A percentile compares a stretch with the other conserved stretches of the same genome.
These are phyloP conservation scores for Trachelipus rathkii DNA, from an alignment of 1,140 invertebrate genomes.

Conservation along the genomic window DNA sequence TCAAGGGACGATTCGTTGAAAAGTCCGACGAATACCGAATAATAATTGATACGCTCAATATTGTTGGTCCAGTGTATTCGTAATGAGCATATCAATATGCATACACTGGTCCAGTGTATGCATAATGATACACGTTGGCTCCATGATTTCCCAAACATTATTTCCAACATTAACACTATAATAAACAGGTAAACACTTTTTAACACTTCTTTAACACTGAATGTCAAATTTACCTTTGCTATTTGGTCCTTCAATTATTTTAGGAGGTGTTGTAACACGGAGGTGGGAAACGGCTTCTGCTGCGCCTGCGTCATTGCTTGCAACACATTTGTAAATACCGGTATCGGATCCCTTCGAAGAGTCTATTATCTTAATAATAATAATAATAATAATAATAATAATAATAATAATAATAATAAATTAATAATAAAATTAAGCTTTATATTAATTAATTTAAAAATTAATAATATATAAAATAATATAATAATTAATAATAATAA, in stretches of 20 bases:
- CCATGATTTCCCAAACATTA: no score
- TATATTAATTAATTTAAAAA: no score
- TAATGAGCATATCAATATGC: no score
- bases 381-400: not conserved
- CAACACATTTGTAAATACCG: constrained; percentile 4
- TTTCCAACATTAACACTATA: no score
- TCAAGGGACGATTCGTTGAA: no score
- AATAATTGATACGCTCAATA: no score
- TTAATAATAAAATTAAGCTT: not conserved
- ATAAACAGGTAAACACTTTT: not conserved
- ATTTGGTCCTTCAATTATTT: not conserved
- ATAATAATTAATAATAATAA: no score
- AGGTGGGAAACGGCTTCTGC: not conserved
- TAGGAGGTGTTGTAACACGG: not conserved
- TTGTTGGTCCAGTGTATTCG: no score
- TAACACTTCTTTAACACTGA: not conserved
- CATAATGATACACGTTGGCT: no score
- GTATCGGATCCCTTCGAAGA: not conserved
- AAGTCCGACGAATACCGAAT: no score
- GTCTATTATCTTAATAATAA: not conserved
- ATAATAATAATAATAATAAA: not conserved
- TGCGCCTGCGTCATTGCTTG: constrained; percentile 14
- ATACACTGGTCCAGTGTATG: no score
- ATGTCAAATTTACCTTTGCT: constrained; percentile 8
- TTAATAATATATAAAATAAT: not conserved